These are phyloP conservation scores for Rhopalosiphum padi DNA, from an alignment of 1,140 invertebrate species.

Conservation along the genomic window DNA sequence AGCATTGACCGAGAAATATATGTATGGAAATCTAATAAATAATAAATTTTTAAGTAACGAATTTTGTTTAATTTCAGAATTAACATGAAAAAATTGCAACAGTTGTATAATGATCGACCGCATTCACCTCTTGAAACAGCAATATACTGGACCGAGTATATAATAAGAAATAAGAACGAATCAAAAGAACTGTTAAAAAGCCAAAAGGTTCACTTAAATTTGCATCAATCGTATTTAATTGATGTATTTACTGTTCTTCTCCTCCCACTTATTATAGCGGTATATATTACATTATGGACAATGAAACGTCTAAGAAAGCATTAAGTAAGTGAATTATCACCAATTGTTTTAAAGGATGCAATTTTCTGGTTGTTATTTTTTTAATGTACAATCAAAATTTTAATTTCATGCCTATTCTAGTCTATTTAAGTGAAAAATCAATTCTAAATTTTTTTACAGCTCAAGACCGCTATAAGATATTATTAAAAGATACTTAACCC, in stretches of 20 bases:
- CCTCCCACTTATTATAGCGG: neutral
- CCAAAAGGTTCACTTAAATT: constrained; percentile 25
- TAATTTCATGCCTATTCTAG: neutral
- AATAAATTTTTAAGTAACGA: too few species aligned
- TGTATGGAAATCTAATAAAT: neutral
- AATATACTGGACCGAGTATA: constrained; percentile 70
- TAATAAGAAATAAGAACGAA: constrained; percentile 63
- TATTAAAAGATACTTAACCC: too few species aligned
- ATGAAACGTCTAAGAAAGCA: neutral
- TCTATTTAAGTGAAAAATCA: neutral
- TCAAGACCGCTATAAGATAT: neutral
- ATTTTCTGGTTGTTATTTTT: neutral
- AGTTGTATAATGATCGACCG: constrained; percentile 54
- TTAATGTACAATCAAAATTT: neutral
- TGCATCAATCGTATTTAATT: neutral
- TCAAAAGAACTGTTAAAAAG: constrained; percentile 26
- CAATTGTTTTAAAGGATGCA: neutral
- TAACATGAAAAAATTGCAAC: constrained; percentile 48
- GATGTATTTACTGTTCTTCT: neutral
- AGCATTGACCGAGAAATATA: constrained; percentile 23
- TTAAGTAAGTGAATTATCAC: neutral
- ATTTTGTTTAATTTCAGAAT: neutral
- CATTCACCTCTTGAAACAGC: constrained; percentile 66
- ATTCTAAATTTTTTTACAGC: neutral
- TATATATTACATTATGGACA: neutral